Evolutionary conservation across 2,797 vertebrate genomes (phyloP).

Genomic region (Lates japonicus): DNA sequence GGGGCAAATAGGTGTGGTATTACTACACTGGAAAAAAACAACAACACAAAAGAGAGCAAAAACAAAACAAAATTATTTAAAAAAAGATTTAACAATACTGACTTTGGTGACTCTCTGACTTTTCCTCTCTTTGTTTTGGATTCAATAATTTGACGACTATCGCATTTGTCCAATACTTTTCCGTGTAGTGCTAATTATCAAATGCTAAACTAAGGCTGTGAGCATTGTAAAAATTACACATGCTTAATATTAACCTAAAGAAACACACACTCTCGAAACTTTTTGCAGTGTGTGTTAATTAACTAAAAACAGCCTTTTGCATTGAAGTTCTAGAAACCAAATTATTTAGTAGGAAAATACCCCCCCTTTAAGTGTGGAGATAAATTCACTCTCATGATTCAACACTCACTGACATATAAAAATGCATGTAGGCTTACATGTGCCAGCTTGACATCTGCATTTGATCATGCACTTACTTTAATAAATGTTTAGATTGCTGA

Average conservation of each 20-base stretch:
- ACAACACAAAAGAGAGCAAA: neutral
- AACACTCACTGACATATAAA: slow-evolving; percentile 22
- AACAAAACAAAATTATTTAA: neutral
- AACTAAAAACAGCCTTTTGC: neutral
- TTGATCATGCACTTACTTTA: slow-evolving; percentile 20
- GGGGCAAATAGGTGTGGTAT: neutral
- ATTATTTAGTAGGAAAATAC: neutral
- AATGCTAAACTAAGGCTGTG: neutral
- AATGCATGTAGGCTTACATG: neutral
- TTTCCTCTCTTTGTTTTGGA: neutral
- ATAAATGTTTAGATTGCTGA: neutral
- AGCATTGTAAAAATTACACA: neutral
- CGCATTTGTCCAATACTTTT: neutral
- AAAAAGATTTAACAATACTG: neutral
- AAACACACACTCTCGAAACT: neutral
- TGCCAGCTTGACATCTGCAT: slow-evolving; percentile 19
- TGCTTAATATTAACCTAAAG: neutral
- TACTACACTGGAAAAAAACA: neutral
- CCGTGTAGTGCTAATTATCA: neutral
- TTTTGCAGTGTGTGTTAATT: neutral
- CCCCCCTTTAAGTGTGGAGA: slow-evolving; percentile 35
- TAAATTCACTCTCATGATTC: slow-evolving; percentile 33
- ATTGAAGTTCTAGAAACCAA: neutral
- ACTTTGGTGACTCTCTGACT: too few relatives aligned
- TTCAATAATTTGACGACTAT: neutral